phyloP scores from a whole-genome alignment of 2,113 vertebrate genomes.

The Accipiter cooperii region DNA sequence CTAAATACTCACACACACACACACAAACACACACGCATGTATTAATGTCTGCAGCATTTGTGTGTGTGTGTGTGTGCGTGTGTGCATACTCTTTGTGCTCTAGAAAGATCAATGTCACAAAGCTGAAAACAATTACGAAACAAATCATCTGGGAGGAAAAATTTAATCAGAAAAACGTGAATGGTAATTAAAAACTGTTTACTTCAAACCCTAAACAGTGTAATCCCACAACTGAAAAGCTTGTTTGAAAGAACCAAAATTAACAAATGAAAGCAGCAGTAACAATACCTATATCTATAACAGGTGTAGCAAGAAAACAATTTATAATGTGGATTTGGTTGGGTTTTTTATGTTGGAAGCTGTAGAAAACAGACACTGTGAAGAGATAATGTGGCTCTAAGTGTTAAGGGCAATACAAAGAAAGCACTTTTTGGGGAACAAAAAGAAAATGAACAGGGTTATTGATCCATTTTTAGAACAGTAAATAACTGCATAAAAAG shows the following conservation, averaged over 20 bases:
- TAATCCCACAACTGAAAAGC: not conserved
- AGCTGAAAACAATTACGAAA: not conserved
- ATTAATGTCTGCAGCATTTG: not conserved
- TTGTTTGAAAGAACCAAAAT: not conserved
- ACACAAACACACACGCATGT: too few species aligned
- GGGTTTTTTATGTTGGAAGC: not conserved
- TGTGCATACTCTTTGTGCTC: not conserved
- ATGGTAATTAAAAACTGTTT: conserved; percentile 37
- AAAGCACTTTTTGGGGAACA: not conserved
- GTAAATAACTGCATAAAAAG: not conserved
- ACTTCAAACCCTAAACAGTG: not conserved
- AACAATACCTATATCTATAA: not conserved
- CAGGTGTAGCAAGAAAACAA: not conserved
- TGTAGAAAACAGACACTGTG: not conserved
- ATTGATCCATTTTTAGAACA: not conserved
- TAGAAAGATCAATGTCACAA: not conserved
- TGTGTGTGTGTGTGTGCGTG: not conserved
- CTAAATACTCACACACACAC: not conserved
- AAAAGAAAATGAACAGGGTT: not conserved
- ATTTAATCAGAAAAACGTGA: conserved; percentile 44
- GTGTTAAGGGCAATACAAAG: not conserved
- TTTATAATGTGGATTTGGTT: not conserved
- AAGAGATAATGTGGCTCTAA: not conserved
- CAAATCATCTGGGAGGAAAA: conserved; percentile 35
- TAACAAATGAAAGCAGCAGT: not conserved